Conservation (phyloP, 2,113 vertebrate species). For the Thamnaconus septentrionalis region DNA sequence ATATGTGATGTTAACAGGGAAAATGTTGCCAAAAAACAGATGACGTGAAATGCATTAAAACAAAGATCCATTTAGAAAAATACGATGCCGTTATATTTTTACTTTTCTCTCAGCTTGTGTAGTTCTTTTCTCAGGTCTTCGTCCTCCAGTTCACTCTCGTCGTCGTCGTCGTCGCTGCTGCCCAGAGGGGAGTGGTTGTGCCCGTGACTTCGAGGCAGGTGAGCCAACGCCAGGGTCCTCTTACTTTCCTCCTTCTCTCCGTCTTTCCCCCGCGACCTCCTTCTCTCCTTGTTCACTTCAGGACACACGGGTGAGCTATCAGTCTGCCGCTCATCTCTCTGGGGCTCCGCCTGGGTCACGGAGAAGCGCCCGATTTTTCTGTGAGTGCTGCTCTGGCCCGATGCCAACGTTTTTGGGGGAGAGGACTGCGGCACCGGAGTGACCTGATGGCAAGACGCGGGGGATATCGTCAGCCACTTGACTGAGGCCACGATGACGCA, state of each 20-base stretch:
- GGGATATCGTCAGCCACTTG: no score
- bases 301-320: conserved; percentile 72
- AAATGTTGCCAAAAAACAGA: no score
- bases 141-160: conserved; percentile 86
- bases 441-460: conserved; percentile 69
- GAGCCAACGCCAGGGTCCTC: conserved; percentile 52
- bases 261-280: conserved; percentile 65
- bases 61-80: background rate
- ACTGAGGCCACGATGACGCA: background rate
- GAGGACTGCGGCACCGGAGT: conserved; percentile 76
- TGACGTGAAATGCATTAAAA: background rate
- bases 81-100: conserved; percentile 42
- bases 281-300: conserved; percentile 66
- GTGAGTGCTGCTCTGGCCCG: conserved; percentile 48
- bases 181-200: conserved; percentile 83
- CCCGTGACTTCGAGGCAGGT: conserved; percentile 46
- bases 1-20: no score
- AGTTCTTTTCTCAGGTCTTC: conserved; percentile 85
- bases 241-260: conserved; percentile 69
- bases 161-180: conserved; percentile 82
- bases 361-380: conserved; percentile 80
- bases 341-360: conserved; percentile 68
- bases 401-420: conserved; percentile 33
- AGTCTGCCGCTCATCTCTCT: conserved; percentile 59
- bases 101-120: conserved; percentile 87